These are phyloP conservation scores for Camptogramma bilineatum DNA, from an alignment of 2,888 invertebrate species.

Conservation along the genomic window DNA sequence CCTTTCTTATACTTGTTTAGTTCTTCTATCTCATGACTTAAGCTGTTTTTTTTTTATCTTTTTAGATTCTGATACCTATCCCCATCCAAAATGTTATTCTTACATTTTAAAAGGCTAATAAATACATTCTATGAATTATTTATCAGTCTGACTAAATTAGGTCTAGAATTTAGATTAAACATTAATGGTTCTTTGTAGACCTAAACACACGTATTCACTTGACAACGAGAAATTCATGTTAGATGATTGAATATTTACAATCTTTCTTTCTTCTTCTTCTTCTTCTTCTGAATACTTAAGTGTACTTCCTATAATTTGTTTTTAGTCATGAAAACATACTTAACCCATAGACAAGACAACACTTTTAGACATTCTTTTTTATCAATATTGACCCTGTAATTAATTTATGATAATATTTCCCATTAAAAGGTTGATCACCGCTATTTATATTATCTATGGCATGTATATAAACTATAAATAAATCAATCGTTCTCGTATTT, in stretches of 20 bases:
- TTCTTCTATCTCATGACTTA: too few species aligned
- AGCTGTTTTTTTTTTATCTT: background rate
- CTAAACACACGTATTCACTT: slow-evolving; percentile 18
- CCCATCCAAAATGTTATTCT: background rate
- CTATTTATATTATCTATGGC: slow-evolving; percentile 18
- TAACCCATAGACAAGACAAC: background rate
- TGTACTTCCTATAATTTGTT: too few species aligned
- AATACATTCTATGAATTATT: slow-evolving; percentile 11
- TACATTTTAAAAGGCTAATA: slow-evolving; percentile 11
- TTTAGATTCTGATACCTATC: background rate
- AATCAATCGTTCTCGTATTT: slow-evolving; percentile 33
- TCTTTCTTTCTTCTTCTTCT: background rate
- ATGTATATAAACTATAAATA: slow-evolving; percentile 25
- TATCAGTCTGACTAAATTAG: slow-evolving; percentile 20
- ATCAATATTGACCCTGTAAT: slow-evolving; percentile 24
- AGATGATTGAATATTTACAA: slow-evolving; percentile 16
- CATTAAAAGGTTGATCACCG: slow-evolving; percentile 33
- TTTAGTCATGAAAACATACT: background rate
- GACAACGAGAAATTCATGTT: slow-evolving; percentile 15
- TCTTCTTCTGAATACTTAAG: background rate
- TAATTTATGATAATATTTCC: slow-evolving; percentile 28
- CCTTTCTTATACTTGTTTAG: background rate
- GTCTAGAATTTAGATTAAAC: slow-evolving; percentile 32
- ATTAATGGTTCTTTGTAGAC: slow-evolving; percentile 23
- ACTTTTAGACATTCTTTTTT: slow-evolving; percentile 4